These are phyloP conservation scores for Panagrolaimus sp. DNA, from an alignment of 1,140 invertebrate genomes.

Conservation along the genomic window DNA sequence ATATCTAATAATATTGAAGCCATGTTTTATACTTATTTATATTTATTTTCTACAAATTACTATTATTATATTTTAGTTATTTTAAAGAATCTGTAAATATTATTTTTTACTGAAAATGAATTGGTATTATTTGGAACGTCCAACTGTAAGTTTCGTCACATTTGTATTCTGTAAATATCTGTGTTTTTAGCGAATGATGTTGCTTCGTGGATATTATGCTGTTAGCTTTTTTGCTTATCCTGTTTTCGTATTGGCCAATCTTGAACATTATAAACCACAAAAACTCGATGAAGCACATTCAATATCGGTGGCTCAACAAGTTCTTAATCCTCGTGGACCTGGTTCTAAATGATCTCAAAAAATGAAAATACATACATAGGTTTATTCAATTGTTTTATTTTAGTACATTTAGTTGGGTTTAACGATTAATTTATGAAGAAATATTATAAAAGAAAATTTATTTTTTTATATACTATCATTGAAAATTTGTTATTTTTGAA, in stretches of 20 bases:
- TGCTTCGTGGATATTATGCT: not conserved
- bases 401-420: too few relatives aligned
- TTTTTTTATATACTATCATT: too few relatives aligned
- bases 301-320: not conserved
- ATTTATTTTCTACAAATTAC: too few relatives aligned
- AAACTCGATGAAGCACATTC: not conserved
- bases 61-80: not conserved
- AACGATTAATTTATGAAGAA: too few relatives aligned
- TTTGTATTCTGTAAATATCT: not conserved
- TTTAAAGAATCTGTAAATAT: not conserved
- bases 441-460: not conserved
- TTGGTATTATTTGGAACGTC: conserved; percentile 4
- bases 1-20: not conserved
- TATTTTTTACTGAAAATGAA: not conserved
- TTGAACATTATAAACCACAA: conserved; percentile 4
- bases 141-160: not conserved
- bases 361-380: too few relatives aligned
- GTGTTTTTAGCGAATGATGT: not conserved
- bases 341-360: not conserved
- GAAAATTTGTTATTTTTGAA: not conserved
- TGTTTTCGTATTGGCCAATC: not conserved
- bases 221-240: not conserved
- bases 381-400: too few relatives aligned
- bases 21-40: not conserved
- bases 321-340: conserved; percentile 4